phyloP scores from a whole-genome alignment of 2,113 vertebrate species.

The Piaya cayana region DNA sequence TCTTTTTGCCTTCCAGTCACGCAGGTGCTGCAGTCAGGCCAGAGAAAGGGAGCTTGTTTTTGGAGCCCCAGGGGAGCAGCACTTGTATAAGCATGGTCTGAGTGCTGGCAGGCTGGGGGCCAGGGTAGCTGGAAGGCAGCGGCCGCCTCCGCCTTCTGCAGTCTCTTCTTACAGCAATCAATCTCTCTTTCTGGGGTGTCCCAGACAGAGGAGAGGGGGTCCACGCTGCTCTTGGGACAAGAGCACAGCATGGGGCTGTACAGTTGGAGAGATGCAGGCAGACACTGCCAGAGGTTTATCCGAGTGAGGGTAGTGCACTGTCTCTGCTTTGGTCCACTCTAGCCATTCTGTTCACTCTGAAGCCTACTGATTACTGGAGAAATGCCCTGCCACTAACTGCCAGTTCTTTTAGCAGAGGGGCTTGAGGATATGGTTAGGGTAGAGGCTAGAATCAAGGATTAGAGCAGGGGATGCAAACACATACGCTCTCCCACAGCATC shows the following conservation, averaged over 20 bases:
- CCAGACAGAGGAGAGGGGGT: neutral
- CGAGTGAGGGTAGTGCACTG: accelerated
- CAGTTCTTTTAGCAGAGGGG: too few species aligned
- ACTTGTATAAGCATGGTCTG: accelerated
- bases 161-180: neutral
- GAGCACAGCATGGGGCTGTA: neutral
- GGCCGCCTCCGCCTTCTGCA: neutral
- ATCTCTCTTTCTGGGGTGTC: neutral
- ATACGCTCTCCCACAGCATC: neutral
- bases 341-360: neutral
- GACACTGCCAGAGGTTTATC: neutral
- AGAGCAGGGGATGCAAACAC: accelerated
- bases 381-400: accelerated
- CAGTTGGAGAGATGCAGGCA: too few species aligned
- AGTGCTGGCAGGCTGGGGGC: accelerated
- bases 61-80: neutral
- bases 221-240: accelerated
- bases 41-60: neutral
- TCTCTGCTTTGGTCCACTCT: neutral
- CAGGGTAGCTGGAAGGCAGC: neutral
- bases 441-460: neutral
- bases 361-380: neutral
- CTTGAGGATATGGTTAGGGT: accelerated
- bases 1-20: neutral
- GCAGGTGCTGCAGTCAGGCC: neutral